Conservation (phyloP, 1,140 invertebrate genomes). For the Stegodyphus dumicola region DNA sequence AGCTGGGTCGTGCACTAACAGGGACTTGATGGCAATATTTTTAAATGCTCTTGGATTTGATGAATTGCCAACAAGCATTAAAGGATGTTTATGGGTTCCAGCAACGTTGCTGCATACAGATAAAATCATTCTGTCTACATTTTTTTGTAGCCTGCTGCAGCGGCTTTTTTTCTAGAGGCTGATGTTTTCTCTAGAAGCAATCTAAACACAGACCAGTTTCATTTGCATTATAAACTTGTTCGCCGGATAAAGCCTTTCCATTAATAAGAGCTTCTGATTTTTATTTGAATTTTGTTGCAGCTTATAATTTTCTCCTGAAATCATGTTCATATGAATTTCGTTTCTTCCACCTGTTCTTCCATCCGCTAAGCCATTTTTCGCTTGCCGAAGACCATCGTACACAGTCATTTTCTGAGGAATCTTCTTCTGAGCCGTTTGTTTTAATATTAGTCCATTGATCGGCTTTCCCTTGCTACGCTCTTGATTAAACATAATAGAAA, state of each 20-base stretch:
- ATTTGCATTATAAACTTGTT: neutral
- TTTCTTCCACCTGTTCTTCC: neutral
- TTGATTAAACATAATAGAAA: neutral
- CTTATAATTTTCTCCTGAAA: neutral
- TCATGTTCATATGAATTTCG: neutral
- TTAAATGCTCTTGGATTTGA: neutral
- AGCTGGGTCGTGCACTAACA: neutral
- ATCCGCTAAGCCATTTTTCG: too few species aligned
- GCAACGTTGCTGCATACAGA: neutral
- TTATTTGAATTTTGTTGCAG: neutral
- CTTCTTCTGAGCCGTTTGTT: too few species aligned
- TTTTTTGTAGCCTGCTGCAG: slow-evolving; percentile 1
- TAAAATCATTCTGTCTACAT: neutral
- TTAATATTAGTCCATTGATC: too few species aligned
- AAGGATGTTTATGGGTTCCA: slow-evolving; percentile 3
- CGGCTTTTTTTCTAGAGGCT: slow-evolving; percentile 11
- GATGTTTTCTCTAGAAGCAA: slow-evolving; percentile 13
- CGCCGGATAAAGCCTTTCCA: neutral
- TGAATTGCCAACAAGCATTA: slow-evolving; percentile 1
- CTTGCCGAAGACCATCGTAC: too few species aligned
- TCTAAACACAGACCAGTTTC: slow-evolving; percentile 7
- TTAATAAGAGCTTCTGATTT: neutral
- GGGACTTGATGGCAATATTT: neutral
- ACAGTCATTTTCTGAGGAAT: too few species aligned
- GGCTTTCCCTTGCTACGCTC: too few species aligned